Base-by-base conservation (phyloP, 2,888 invertebrate genomes). In the Ochropleura plecta region DNA sequence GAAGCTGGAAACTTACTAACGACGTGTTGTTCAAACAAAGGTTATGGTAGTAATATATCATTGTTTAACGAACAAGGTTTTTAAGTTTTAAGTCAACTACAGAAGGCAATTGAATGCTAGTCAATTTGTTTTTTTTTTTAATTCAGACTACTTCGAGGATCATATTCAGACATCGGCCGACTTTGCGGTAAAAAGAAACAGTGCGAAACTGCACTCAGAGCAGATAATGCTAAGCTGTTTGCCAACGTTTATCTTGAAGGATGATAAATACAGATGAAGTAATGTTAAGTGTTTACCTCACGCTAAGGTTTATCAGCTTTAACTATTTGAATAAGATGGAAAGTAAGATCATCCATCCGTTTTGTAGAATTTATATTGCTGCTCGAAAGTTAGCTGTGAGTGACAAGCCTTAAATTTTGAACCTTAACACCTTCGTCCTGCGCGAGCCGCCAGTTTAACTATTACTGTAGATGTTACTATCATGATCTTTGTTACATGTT, bases 151-250 rank as follows among this genome's bases (percentile, higher is more conserved):
- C 59, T 40, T 16, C 16, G 16, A 59, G 30, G 16, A 59, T 30
- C 30, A 60, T 14, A 40, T 63, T 48, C 18, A 40, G 40, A 20
- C 16, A 51, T 55, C 30, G 12, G 1, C 4, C 40, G 30, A 63
- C 16, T 60, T 48, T 12, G 53, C 30, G 30, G 30, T 49, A 18
- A 30, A 44, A 40, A 16, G 57, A 81, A 46, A 42, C 44, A 67
- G n/a, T 40, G 68, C 46, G 30, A 49, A 73, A 49, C 42, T 62
- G 74, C 74, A 66, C 49, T 46, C 63, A 44, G 57, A 49, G 16
- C 40, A 66, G 66, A 83, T 84, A 84, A 74, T 57, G 20, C 59
- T 82, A 66, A 73, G 72, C 67, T 70, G 62, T 85, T 82, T 68
- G 74, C 68, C 30, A 46, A 51, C 7, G 53, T 51, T 62, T 70